Conservation (phyloP, 2,888 invertebrate genomes). For the Galerucella calmariensis region DNA sequence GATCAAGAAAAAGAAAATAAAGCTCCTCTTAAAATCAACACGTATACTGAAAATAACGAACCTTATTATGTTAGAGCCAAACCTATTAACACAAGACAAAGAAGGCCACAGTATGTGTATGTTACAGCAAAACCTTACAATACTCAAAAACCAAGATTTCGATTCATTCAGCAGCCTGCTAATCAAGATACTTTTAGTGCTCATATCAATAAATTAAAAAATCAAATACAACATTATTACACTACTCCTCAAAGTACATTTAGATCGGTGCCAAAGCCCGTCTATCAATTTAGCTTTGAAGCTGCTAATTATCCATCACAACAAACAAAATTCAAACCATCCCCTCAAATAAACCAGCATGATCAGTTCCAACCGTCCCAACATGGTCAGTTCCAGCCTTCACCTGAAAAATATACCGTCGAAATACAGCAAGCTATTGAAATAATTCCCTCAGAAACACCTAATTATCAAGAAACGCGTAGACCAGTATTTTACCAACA, state of each 20-base stretch:
- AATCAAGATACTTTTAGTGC: slow-evolving; percentile 69
- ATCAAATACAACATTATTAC: slow-evolving; percentile 72
- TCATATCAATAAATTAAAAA: slow-evolving; percentile 74
- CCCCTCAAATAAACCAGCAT: slow-evolving; percentile 48
- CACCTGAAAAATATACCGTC: slow-evolving; percentile 59
- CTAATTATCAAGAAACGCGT: slow-evolving; percentile 34
- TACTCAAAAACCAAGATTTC: slow-evolving; percentile 56
- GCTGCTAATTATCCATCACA: slow-evolving; percentile 68
- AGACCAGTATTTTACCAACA: slow-evolving; percentile 48
- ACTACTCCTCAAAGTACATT: slow-evolving; percentile 68
- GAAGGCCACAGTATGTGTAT: slow-evolving; percentile 58
- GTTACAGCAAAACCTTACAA: slow-evolving; percentile 54
- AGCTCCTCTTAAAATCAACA: slow-evolving; percentile 45
- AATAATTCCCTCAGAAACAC: slow-evolving; percentile 56
- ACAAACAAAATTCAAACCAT: slow-evolving; percentile 52
- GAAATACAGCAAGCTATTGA: slow-evolving; percentile 63
- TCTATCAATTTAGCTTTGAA: slow-evolving; percentile 81
- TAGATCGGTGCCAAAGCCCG: slow-evolving; percentile 66
- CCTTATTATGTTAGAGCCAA: slow-evolving; percentile 52
- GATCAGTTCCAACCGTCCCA: slow-evolving; percentile 56
- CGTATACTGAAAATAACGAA: slow-evolving; percentile 45
- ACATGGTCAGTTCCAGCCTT: slow-evolving; percentile 55
- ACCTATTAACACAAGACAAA: slow-evolving; percentile 42
- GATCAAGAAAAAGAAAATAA: slow-evolving; percentile 56
- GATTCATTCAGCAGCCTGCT: slow-evolving; percentile 45